A percentile compares a stretch with the other conserved stretches of the same genome.
These are phyloP conservation scores for Blastomussa wellsi DNA, from an alignment of 92 coral and sea anemone species.

Conservation along the genomic window DNA sequence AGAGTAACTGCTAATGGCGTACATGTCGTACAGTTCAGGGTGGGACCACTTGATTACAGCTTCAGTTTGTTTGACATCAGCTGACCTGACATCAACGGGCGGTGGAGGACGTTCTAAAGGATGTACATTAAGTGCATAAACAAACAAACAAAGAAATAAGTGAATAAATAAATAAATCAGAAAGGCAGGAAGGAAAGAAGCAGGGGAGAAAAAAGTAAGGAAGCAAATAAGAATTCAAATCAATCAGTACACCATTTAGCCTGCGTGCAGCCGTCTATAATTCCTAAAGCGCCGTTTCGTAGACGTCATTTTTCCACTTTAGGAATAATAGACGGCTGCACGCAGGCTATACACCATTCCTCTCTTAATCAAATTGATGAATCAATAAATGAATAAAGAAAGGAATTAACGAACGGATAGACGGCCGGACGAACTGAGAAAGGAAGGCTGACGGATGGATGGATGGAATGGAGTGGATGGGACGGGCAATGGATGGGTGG, in stretches of 20 bases:
- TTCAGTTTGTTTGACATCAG: slow-evolving; percentile 56
- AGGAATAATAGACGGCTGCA: too few species aligned
- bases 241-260: too few species aligned
- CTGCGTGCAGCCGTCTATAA: too few species aligned
- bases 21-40: slow-evolving; percentile 70
- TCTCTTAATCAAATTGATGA: neutral
- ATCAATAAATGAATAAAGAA: neutral
- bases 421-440: neutral
- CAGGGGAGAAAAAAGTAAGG: neutral
- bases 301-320: too few species aligned
- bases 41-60: slow-evolving; percentile 66
- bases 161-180: neutral
- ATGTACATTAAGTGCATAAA: neutral
- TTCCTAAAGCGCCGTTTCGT: too few species aligned
- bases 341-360: too few species aligned
- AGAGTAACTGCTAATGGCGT: slow-evolving; percentile 56
- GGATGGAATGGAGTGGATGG: neutral
- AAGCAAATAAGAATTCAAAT: neutral
- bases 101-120: slow-evolving; percentile 76
- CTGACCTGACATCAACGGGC: slow-evolving; percentile 46
- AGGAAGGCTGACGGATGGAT: neutral
- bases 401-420: neutral
- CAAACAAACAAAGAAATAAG: neutral
- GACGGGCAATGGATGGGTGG: neutral
- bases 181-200: too few species aligned